Evolutionary conservation across 2,113 vertebrate species (phyloP).

Genomic region (Sturnira hondurensis): DNA sequence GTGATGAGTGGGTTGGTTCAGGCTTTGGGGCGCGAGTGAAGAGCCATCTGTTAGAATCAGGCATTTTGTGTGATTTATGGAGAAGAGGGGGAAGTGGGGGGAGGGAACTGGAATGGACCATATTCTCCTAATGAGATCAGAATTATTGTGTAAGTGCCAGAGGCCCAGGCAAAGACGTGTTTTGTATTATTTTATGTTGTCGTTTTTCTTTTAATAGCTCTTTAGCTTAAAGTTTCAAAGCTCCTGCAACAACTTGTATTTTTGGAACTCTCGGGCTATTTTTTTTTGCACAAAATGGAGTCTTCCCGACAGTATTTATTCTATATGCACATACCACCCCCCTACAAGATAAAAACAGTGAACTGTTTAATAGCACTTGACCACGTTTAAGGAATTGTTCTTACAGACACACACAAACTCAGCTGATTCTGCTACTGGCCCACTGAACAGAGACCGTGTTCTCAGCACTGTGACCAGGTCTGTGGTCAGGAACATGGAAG

Average conservation of each 20-base stretch:
- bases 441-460: not conserved
- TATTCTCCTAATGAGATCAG: not conserved
- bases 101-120: not conserved
- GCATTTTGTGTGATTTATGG: constrained; percentile 34
- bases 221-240: constrained; percentile 3
- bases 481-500: not conserved
- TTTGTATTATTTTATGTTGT: not conserved
- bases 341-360: not conserved
- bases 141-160: not conserved
- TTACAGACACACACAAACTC: not conserved
- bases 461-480: not conserved
- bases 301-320: not conserved
- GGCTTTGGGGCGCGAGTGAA: not conserved
- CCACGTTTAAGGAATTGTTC: not conserved
- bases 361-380: not conserved
- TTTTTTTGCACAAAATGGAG: not conserved
- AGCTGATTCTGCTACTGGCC: not conserved
- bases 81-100: not conserved
- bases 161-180: not conserved
- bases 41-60: constrained; percentile 24
- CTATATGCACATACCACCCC: not conserved
- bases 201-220: constrained; percentile 19
- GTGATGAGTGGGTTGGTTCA: not conserved
- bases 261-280: not conserved
- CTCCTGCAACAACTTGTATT: not conserved